Evolutionary conservation across 1,140 invertebrate genomes (phyloP).

Genomic region (Hyles euphorbiae): DNA sequence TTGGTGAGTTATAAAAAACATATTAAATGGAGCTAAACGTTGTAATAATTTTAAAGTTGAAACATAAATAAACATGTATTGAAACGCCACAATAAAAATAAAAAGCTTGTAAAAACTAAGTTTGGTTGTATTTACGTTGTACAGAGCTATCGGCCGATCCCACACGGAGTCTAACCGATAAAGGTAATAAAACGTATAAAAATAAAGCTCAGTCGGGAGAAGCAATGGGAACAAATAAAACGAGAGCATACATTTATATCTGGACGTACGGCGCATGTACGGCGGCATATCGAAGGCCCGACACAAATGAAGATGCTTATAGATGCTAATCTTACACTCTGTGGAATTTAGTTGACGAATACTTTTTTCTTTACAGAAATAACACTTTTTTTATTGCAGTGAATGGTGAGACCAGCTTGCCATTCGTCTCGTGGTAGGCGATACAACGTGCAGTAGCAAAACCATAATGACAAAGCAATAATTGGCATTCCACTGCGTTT

Average conservation of each 20-base stretch:
- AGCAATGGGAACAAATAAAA: conserved; percentile 22
- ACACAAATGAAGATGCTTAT: no score
- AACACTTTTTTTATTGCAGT: no score
- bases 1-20: no score
- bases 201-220: conserved; percentile 21
- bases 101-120: conserved; percentile 13
- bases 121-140: conserved; percentile 2
- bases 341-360: no score
- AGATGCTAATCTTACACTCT: no score
- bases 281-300: neutral
- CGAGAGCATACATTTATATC: conserved; percentile 3
- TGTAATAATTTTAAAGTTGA: conserved; percentile 18
- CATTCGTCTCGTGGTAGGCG: no score
- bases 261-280: neutral
- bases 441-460: no score
- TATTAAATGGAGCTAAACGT: conserved; percentile 5
- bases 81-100: conserved; percentile 28
- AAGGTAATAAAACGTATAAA: conserved; percentile 32
- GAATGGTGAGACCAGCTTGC: no score
- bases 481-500: no score
- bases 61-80: conserved; percentile 30
- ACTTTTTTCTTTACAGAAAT: no score
- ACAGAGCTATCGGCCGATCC: conserved; percentile 19
- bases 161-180: conserved; percentile 36
- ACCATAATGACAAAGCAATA: no score